These are phyloP conservation scores for Dolichotis patagonum DNA, from an alignment of 2,113 vertebrate genomes.

Conservation along the genomic window DNA sequence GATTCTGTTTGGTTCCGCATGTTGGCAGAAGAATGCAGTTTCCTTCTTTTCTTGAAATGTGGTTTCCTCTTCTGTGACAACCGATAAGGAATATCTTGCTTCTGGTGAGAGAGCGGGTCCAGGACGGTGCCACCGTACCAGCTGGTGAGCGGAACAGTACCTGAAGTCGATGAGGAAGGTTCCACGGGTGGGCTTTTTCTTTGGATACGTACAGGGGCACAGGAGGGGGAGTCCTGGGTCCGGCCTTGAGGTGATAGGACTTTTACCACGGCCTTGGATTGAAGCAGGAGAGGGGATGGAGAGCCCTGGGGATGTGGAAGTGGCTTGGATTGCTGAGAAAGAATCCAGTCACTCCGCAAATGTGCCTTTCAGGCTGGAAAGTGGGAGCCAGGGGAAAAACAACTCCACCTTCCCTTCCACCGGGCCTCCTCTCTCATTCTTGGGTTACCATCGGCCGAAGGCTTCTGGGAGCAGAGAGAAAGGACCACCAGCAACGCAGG, in stretches of 20 bases:
- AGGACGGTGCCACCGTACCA: too few relatives aligned
- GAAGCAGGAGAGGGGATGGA: background rate
- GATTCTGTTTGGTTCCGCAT: background rate
- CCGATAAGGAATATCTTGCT: background rate
- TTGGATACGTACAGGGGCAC: too few relatives aligned
- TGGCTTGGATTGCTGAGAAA: background rate
- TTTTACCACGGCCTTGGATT: background rate
- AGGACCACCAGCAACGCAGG: too few relatives aligned
- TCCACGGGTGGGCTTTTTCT: too few relatives aligned
- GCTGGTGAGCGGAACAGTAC: background rate
- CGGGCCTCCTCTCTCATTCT: background rate
- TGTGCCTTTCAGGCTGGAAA: background rate
- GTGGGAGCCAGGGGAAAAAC: background rate
- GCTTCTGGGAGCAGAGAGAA: too few relatives aligned
- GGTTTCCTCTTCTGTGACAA: constrained; percentile 49
- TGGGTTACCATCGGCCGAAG: too few relatives aligned
- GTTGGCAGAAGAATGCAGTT: background rate
- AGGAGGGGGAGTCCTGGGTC: background rate
- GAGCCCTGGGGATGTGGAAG: background rate
- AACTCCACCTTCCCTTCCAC: background rate
- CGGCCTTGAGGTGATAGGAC: too few relatives aligned
- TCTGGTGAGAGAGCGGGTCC: background rate
- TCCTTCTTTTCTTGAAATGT: constrained; percentile 14
- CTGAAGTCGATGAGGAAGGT: too few relatives aligned
- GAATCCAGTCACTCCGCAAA: background rate